These are phyloP conservation scores for Neoitamus cyanurus DNA, from an alignment of 2,888 invertebrate genomes.

Conservation along the genomic window DNA sequence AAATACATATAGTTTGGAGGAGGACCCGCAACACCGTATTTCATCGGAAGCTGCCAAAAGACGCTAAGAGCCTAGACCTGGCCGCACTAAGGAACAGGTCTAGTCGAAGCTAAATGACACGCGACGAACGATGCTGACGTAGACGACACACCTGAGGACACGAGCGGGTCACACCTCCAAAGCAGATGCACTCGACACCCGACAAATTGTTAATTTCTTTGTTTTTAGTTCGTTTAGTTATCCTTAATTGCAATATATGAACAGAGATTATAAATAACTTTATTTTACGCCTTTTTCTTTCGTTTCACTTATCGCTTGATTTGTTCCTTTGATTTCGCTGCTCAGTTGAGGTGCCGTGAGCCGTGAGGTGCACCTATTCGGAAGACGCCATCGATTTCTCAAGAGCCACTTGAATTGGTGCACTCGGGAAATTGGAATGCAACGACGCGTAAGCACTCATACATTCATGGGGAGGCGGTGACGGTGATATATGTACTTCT, in stretches of 20 bases:
- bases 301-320: not conserved
- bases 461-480: not conserved
- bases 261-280: conserved; percentile 31
- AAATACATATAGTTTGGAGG: conserved; percentile 62
- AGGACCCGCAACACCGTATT: not conserved
- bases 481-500: no score
- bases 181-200: conserved; percentile 8
- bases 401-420: not conserved
- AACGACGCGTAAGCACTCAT: not conserved
- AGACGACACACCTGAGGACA: no score
- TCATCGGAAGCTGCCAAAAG: not conserved
- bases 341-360: not conserved
- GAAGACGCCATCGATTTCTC: not conserved
- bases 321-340: not conserved
- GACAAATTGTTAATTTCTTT: conserved; percentile 32
- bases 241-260: conserved; percentile 34
- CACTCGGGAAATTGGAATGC: not conserved
- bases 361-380: not conserved
- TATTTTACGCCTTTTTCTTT: conserved; percentile 7
- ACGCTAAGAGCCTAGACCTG: not conserved
- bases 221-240: conserved; percentile 33
- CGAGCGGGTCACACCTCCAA: not conserved
- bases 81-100: not conserved
- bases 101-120: not conserved
- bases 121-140: not conserved